Conservation (phyloP, 2,797 vertebrate species). For the Sebastes goodei region DNA sequence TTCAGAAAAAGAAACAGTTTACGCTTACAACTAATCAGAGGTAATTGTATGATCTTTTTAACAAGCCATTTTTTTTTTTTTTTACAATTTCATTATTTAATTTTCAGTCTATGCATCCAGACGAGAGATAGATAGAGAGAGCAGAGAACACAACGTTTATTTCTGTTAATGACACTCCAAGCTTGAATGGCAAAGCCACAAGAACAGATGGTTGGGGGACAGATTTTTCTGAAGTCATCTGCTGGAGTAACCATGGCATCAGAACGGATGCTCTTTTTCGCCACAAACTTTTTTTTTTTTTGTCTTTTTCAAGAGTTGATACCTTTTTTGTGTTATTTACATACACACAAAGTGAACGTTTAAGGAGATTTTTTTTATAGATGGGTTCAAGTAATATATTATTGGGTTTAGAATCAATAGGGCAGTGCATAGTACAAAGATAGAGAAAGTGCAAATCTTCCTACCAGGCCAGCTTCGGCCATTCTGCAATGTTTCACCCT, state of each 20-base stretch:
- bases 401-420: conserved; percentile 99
- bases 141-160: conserved; percentile 99
- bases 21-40: conserved; percentile 99
- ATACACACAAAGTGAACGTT: conserved; percentile 92
- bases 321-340: conserved; percentile 93
- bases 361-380: conserved; percentile 88
- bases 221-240: conserved; percentile 89
- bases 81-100: conserved; percentile 90
- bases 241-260: conserved; percentile 92
- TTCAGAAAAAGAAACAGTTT: conserved; percentile 96
- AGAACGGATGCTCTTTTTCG: conserved; percentile 81
- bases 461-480: conserved; percentile 88
- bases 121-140: conserved; percentile 92
- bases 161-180: conserved; percentile 97
- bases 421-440: conserved; percentile 99
- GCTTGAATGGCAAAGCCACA: conserved; percentile 95
- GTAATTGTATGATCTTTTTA: conserved; percentile 99
- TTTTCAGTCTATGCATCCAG: conserved; percentile 99
- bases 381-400: conserved; percentile 99
- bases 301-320: conserved; percentile 77
- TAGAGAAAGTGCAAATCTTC: conserved; percentile 99
- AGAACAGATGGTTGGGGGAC: conserved; percentile 91
- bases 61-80: conserved; percentile 93
- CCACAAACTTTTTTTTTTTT: conserved; percentile 82
- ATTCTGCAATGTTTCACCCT: conserved; percentile 86